phyloP scores from a whole-genome alignment of 2,113 vertebrate genomes.

The Chaetops frenatus region DNA sequence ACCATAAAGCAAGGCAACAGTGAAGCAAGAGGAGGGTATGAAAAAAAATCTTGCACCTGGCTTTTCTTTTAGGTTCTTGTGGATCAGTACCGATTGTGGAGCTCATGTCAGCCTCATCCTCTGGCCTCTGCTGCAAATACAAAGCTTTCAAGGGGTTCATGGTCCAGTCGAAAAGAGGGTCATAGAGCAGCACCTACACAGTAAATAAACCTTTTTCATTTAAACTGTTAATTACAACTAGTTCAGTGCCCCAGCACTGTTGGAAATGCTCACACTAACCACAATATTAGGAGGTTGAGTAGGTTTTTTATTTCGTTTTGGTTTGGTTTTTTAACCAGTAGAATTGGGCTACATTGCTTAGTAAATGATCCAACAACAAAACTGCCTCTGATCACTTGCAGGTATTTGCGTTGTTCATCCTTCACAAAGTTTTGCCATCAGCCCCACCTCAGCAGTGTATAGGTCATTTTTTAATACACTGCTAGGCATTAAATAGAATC shows the following conservation, averaged over 20 bases:
- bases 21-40: background rate
- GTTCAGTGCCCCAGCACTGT: background rate
- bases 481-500: background rate
- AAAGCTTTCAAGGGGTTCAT: slow-evolving; percentile 98
- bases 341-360: background rate
- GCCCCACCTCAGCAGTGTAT: background rate
- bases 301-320: background rate
- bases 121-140: slow-evolving; percentile 87
- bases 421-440: background rate
- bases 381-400: background rate
- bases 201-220: background rate
- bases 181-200: slow-evolving; percentile 89
- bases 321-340: background rate
- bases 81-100: slow-evolving; percentile 75
- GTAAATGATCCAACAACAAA: background rate
- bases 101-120: slow-evolving; percentile 88
- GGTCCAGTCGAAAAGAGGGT: slow-evolving; percentile 97
- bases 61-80: slow-evolving; percentile 75
- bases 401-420: background rate
- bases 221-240: background rate
- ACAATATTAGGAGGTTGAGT: background rate
- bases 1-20: background rate
- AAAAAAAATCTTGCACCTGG: slow-evolving; percentile 68
- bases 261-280: background rate
- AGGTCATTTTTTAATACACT: background rate